phyloP scores from a whole-genome alignment of 1,140 invertebrate genomes.

The Oncopeltus fasciatus region DNA sequence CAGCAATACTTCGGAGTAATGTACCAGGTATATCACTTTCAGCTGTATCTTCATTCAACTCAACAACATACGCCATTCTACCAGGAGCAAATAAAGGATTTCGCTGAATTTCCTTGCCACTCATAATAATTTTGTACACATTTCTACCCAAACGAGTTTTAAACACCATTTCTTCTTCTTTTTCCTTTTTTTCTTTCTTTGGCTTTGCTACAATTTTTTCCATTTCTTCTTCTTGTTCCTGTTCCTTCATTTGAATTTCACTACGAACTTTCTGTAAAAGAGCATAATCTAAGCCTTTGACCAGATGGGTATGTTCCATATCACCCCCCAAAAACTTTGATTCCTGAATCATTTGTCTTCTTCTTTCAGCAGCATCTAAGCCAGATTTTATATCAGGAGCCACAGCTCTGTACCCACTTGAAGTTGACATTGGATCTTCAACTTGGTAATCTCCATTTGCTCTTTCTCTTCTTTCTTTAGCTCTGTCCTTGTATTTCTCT shows the following conservation, averaged over 20 bases:
- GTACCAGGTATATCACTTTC: slow-evolving; percentile 93
- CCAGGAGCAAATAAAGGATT: slow-evolving; percentile 93
- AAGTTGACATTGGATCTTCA: slow-evolving; percentile 72
- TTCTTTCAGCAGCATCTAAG: slow-evolving; percentile 85
- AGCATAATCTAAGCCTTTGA: slow-evolving; percentile 98
- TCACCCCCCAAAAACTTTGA: slow-evolving; percentile 99
- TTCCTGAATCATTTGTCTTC: slow-evolving; percentile 92
- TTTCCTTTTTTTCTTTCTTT: slow-evolving; percentile 37
- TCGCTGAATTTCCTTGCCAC: slow-evolving; percentile 53
- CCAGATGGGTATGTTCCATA: slow-evolving; percentile 99
- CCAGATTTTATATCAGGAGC: slow-evolving; percentile 87
- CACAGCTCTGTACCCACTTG: slow-evolving; percentile 84
- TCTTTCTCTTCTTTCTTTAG: slow-evolving; percentile 84
- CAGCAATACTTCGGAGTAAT: slow-evolving; percentile 83
- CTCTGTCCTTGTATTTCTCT: slow-evolving; percentile 85
- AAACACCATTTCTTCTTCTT: slow-evolving; percentile 62
- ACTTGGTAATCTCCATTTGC: slow-evolving; percentile 62
- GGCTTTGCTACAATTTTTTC: slow-evolving; percentile 48
- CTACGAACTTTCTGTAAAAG: slow-evolving; percentile 88
- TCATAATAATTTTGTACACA: slow-evolving; percentile 42
- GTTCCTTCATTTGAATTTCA: slow-evolving; percentile 65
- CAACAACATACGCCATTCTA: slow-evolving; percentile 95
- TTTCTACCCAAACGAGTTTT: slow-evolving; percentile 63
- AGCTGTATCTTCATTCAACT: slow-evolving; percentile 77
- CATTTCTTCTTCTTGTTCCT: slow-evolving; percentile 72